Evolutionary conservation across 92 coral and sea anemone species (phyloP).

Genomic region (Nematostella vectensis): DNA sequence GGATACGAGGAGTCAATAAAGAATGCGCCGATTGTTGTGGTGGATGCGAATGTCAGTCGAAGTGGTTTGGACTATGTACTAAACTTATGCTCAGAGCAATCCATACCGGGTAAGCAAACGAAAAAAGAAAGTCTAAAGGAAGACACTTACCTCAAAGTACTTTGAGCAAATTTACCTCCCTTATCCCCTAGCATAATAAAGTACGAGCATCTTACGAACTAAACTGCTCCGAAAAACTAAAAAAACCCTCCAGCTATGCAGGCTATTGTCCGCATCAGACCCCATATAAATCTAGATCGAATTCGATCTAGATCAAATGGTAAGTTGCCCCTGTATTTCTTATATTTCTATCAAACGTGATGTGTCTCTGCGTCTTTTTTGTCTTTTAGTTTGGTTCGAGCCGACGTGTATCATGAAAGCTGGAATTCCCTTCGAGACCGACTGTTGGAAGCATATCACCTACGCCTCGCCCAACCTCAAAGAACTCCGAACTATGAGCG

Average conservation of each 20-base stretch:
- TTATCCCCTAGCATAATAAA: background rate
- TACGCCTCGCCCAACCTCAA: constrained; percentile 82
- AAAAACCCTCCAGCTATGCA: too few species aligned
- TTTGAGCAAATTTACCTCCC: background rate
- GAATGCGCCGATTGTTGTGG: constrained; percentile 73
- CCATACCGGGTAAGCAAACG: constrained; percentile 88
- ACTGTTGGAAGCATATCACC: constrained; percentile 73
- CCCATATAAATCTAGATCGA: too few species aligned
- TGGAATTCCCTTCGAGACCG: constrained; percentile 56
- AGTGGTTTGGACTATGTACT: constrained; percentile 55
- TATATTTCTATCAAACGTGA: too few species aligned
- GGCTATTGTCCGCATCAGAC: too few species aligned
- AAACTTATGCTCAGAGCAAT: constrained; percentile 51
- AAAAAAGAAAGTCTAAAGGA: background rate
- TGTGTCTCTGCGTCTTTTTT: too few species aligned
- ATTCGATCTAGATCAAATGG: too few species aligned
- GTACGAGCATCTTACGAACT: background rate
- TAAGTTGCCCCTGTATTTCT: too few species aligned
- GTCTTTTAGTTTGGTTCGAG: constrained; percentile 76
- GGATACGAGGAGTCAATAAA: constrained; percentile 85
- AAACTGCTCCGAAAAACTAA: too few species aligned
- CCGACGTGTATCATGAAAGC: constrained; percentile 88
- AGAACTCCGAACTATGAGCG: constrained; percentile 77
- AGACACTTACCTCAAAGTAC: background rate
- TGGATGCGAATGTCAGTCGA: constrained; percentile 66